These are phyloP conservation scores for Siderastrea siderea DNA, from an alignment of 92 coral and sea anemone genomes.

Conservation along the genomic window DNA sequence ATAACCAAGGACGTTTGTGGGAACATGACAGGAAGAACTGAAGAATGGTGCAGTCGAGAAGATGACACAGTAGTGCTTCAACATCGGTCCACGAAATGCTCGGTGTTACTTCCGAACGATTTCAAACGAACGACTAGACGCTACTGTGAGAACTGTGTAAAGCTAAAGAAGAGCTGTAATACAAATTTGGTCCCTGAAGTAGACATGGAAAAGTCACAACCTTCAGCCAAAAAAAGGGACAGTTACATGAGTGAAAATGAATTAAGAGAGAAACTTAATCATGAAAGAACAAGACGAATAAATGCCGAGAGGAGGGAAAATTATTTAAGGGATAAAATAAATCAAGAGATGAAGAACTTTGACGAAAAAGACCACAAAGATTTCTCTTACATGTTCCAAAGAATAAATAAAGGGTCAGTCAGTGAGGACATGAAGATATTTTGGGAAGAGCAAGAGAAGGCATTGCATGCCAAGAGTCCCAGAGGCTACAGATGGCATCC, in stretches of 20 bases:
- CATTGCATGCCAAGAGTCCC: constrained; percentile 11
- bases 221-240: constrained; percentile 23
- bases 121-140: not conserved
- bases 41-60: constrained; percentile 14
- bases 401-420: constrained; percentile 22
- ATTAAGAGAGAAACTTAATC: constrained; percentile 21
- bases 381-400: constrained; percentile 31
- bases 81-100: constrained; percentile 1
- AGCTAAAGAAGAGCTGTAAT: no score
- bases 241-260: constrained; percentile 30
- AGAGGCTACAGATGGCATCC: constrained; percentile 35
- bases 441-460: constrained; percentile 42
- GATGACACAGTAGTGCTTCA: not conserved
- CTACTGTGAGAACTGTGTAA: not conserved
- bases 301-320: constrained; percentile 17
- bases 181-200: not conserved
- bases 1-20: not conserved
- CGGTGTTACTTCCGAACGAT: not conserved
- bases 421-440: constrained; percentile 47
- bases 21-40: no score
- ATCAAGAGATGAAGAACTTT: constrained; percentile 44
- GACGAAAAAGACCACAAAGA: constrained; percentile 35
- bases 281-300: constrained; percentile 11
- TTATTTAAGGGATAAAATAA: constrained; percentile 1
- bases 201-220: not conserved